Percentiles rank a stretch among this genome's conserved stretches.
Evolutionary conservation across 2,888 invertebrate species (phyloP).

Genomic region (Itoplectis maculator): DNA sequence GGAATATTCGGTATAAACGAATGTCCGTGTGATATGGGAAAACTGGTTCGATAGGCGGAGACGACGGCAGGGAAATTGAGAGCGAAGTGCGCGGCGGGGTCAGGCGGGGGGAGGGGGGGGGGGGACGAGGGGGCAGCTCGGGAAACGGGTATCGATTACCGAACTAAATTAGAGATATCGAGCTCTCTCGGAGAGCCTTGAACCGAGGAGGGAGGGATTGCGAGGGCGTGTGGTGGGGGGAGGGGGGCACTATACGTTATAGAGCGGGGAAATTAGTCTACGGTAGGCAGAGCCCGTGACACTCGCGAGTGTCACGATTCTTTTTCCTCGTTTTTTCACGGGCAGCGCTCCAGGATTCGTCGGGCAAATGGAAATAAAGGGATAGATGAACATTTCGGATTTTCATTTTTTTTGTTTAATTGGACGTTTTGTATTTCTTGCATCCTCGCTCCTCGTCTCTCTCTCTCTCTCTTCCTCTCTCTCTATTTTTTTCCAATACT

Average conservation of each 20-base stretch:
- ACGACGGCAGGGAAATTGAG: conserved; percentile 38
- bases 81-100: conserved; percentile 16
- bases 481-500: conserved; percentile 47
- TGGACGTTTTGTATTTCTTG: conserved; percentile 58
- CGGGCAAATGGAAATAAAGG: conserved; percentile 25
- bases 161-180: conserved; percentile 64
- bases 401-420: conserved; percentile 41
- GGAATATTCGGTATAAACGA: conserved; percentile 51
- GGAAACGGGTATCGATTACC: conserved; percentile 56
- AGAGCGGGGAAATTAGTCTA: conserved; percentile 50
- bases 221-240: not conserved
- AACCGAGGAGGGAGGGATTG: not conserved
- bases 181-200: conserved; percentile 37
- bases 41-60: conserved; percentile 51
- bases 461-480: conserved; percentile 50
- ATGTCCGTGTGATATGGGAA: conserved; percentile 35
- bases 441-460: conserved; percentile 53
- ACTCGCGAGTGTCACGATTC: conserved; percentile 49
- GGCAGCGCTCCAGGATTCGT: conserved; percentile 29
- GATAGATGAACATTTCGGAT: conserved; percentile 35
- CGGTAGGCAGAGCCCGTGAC: conserved; percentile 35
- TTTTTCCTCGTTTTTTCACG: conserved; percentile 23
- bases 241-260: conserved; percentile 25
- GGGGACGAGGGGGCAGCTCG: conserved; percentile 9
- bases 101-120: not conserved